Conservation (phyloP, 2,888 invertebrate genomes). For the Lissocephala sabroskyi region DNA sequence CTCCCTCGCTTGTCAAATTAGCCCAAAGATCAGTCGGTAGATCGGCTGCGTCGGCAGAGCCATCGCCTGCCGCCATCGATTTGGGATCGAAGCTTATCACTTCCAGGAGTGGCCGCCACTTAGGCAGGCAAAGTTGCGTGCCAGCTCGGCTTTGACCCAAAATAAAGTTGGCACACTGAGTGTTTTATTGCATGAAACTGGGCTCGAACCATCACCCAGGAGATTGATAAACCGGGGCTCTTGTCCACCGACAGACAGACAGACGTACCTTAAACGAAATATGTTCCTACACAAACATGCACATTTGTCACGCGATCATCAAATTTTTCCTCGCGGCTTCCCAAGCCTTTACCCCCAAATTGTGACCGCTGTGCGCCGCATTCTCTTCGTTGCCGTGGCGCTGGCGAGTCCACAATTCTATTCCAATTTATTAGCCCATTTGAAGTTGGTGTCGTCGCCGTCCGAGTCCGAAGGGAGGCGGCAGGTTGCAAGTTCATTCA, state of each 20-base stretch:
- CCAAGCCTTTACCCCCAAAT: constrained; percentile 4
- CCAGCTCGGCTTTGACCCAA: constrained; percentile 61
- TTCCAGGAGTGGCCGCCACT: constrained; percentile 7
- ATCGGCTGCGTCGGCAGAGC: too few relatives aligned
- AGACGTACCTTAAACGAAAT: constrained; percentile 37
- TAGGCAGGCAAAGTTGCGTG: constrained; percentile 44
- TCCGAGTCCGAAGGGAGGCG: too few relatives aligned
- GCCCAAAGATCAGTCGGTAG: too few relatives aligned
- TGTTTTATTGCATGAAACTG: constrained; percentile 66
- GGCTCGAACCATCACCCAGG: constrained; percentile 65
- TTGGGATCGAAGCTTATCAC: constrained; percentile 43
- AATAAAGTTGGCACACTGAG: constrained; percentile 66
- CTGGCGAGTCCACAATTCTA: background rate
- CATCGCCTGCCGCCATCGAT: constrained; percentile 24
- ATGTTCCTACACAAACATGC: constrained; percentile 65
- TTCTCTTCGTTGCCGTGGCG: background rate
- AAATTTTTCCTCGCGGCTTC: constrained; percentile 34
- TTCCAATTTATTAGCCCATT: too few relatives aligned
- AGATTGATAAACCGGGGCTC: constrained; percentile 53
- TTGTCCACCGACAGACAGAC: constrained; percentile 21
- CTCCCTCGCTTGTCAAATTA: too few relatives aligned
- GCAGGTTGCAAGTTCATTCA: constrained; percentile 49
- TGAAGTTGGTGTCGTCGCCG: too few relatives aligned
- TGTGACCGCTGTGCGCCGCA: constrained; percentile 3
- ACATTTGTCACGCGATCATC: constrained; percentile 64